A percentile compares a stretch with the other conserved stretches of the same genome.
phyloP scores from a whole-genome alignment of 2,797 vertebrate species.

The Tragelaphus eurycerus region DNA sequence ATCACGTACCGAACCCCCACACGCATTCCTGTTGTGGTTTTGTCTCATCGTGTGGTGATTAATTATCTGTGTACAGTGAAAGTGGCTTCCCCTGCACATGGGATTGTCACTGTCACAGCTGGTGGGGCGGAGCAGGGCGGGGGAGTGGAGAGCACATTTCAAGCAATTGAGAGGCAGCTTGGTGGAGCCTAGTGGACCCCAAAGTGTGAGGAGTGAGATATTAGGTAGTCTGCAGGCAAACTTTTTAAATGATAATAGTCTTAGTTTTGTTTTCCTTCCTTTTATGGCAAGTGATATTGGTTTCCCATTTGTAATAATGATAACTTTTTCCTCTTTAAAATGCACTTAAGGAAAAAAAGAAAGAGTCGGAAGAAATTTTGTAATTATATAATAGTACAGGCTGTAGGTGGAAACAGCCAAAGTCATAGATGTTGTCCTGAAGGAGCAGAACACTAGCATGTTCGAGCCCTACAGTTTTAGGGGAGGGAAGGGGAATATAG shows the following conservation, averaged over 20 bases:
- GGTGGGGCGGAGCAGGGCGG: neutral
- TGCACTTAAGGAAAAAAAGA: neutral
- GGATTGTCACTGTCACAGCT: neutral
- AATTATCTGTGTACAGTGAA: slow-evolving; percentile 34
- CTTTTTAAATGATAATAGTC: neutral
- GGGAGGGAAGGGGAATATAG: neutral
- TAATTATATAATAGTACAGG: neutral
- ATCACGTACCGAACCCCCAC: neutral
- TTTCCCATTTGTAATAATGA: slow-evolving; percentile 55
- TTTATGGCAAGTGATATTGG: neutral
- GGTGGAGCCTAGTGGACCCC: neutral
- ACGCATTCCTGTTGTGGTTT: neutral
- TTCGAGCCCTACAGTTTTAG: neutral
- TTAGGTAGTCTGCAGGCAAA: neutral
- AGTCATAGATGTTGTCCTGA: neutral
- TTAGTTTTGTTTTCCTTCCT: neutral
- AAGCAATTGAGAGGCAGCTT: neutral
- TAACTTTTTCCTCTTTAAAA: slow-evolving; percentile 59
- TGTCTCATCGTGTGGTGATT: neutral
- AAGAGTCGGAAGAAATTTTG: slow-evolving; percentile 6
- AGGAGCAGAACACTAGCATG: neutral
- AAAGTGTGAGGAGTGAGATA: neutral
- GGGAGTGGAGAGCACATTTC: neutral
- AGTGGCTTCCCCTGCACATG: neutral
- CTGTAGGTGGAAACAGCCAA: neutral